A percentile compares a stretch with the other conserved stretches of the same genome.
phyloP scores from a whole-genome alignment of 1,140 invertebrate genomes.

The Diploscapter pachys region DNA sequence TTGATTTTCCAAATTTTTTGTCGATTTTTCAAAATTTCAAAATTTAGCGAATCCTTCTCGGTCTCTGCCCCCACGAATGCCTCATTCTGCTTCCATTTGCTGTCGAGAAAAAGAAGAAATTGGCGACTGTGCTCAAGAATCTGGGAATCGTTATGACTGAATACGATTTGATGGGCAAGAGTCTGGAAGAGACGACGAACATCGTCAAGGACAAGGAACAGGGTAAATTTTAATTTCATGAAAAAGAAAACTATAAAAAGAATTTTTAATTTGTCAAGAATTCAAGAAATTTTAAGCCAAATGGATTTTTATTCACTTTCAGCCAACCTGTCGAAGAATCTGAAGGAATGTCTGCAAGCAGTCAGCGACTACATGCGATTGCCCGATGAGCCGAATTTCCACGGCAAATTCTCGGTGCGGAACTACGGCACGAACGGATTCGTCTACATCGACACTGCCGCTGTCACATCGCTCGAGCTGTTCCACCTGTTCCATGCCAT shows the following conservation, averaged over 20 bases:
- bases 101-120: background rate
- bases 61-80: slow-evolving; percentile 5
- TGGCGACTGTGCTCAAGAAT: background rate
- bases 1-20: background rate
- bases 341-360: background rate
- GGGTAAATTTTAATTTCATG: too few relatives aligned
- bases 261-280: too few relatives aligned
- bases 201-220: background rate
- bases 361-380: background rate
- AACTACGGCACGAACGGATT: slow-evolving; percentile 21
- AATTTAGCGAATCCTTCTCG: background rate
- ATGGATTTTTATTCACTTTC: background rate
- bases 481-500: background rate
- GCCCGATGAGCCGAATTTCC: background rate
- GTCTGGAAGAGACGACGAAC: background rate
- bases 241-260: too few relatives aligned
- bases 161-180: background rate
- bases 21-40: slow-evolving; percentile 3
- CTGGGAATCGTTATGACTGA: slow-evolving; percentile 3
- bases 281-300: background rate
- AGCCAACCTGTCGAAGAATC: background rate
- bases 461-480: slow-evolving; percentile 30
- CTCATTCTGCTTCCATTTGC: slow-evolving; percentile 5
- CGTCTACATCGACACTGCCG: slow-evolving; percentile 28
- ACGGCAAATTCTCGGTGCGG: slow-evolving; percentile 18